Base-by-base conservation (phyloP, 2,113 vertebrate species). In the Pangasianodon hypophthalmus region DNA sequence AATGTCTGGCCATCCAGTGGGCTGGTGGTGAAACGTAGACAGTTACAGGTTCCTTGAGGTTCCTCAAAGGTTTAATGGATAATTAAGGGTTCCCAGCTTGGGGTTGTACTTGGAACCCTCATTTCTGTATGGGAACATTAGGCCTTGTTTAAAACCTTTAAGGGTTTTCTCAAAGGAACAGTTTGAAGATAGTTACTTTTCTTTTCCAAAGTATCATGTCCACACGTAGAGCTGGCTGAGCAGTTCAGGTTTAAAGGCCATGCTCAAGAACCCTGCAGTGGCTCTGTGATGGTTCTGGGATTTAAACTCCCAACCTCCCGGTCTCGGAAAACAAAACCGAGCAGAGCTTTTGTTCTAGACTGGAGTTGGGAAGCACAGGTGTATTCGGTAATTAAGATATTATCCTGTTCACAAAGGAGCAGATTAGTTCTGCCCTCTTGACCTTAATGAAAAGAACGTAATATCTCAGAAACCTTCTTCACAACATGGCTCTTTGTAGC, bases 231-330 rank as follows among this genome's bases (percentile, higher is more conserved):
- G 11, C 26, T 54, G 79, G 4, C 14, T 54, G 14, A 32, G 48
- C 29, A 54, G 46, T 32, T 81, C 24, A 52, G 80, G 18, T 54
- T 54, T 82, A n/a, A 82, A 80, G 24, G 2, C 77, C 7, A 46
- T 44, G 26, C 73, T 77, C 21, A 77, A 80, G 46, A 80, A 80
- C 46, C 46, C 44, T 48, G 21, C 46, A 80, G 24, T 50, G 79
- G 46, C 46, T 81, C 77, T 52, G 3, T 52, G 50, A 19, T 56
- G n/a, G 9, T 84, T 46, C 83, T 84, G 56, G 52, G 19, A 62
- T 44, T 84, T 83, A 32, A 83, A 83, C 14, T 83, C 81, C 54
- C 81, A 83, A 58, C 81, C 52, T 58, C 81, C 7, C 1, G 18
- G 6, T 83, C 81, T 58, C 54, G 2, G 24, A n/a, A 52, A 80